Conservation (phyloP, 2,888 invertebrate genomes). For the Phymatocera aterrima region DNA sequence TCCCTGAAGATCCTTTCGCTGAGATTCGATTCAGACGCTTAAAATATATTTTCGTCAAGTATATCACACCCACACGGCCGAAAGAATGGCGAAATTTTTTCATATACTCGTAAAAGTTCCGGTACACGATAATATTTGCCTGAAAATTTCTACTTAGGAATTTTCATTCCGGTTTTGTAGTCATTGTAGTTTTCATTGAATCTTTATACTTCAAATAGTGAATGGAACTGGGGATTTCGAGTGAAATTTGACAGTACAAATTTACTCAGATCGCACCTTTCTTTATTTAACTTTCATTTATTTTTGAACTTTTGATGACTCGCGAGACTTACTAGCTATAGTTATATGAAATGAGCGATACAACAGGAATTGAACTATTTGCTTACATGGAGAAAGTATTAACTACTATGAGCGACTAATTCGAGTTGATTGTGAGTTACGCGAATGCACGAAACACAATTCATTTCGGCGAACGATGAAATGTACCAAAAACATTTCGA, state of each 20-base stretch:
- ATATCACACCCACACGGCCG: too few relatives aligned
- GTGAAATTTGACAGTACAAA: background rate
- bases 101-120: background rate
- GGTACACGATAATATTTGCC: background rate
- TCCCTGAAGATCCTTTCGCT: too few relatives aligned
- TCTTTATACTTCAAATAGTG: background rate
- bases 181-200: background rate
- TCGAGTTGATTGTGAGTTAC: background rate
- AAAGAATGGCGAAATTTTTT: too few relatives aligned
- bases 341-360: background rate
- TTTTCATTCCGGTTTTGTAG: background rate
- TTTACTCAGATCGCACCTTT: background rate
- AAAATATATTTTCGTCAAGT: too few relatives aligned
- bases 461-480: background rate
- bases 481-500: background rate
- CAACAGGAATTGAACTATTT: constrained; percentile 14
- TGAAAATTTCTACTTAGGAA: background rate
- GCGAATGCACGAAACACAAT: background rate
- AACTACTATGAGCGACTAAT: too few relatives aligned
- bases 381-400: constrained; percentile 5
- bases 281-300: background rate
- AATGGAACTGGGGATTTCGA: too few relatives aligned
- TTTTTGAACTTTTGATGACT: background rate
- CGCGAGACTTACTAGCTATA: background rate
- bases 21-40: too few relatives aligned